Evolutionary conservation across 2,797 vertebrate genomes (phyloP).

Genomic region (Tauraco hartlaubi): DNA sequence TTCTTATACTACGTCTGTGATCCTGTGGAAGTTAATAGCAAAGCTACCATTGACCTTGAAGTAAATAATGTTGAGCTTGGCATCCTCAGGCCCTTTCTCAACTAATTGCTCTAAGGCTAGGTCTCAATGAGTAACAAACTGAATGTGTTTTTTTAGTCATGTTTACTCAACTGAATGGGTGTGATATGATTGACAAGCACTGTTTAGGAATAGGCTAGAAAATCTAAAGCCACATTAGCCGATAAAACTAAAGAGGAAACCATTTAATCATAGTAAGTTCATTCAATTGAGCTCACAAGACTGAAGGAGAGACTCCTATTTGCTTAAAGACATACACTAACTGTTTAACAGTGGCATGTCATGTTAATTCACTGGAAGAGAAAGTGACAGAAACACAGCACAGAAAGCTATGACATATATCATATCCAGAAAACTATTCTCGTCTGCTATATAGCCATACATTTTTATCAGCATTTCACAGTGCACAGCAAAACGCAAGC

Average conservation of each 20-base stretch:
- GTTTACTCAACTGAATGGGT: neutral
- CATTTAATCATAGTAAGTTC: neutral
- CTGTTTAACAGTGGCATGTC: neutral
- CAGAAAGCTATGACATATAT: neutral
- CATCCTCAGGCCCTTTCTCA: neutral
- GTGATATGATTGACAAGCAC: neutral
- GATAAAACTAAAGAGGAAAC: neutral
- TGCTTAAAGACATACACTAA: neutral
- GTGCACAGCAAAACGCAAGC: neutral
- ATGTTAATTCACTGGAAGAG: neutral
- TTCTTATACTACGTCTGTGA: neutral
- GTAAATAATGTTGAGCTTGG: neutral
- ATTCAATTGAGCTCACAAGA: neutral
- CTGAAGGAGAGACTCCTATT: neutral
- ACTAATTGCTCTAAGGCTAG: neutral
- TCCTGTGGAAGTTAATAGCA: neutral
- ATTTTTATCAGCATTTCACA: conserved; percentile 12
- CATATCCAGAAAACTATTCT: neutral
- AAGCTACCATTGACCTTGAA: neutral
- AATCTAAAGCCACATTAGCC: neutral
- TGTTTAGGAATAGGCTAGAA: neutral
- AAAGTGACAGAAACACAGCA: neutral
- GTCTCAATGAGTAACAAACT: neutral
- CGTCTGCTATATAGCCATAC: neutral
- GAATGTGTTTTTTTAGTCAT: neutral